Evolutionary conservation across 2,797 vertebrate genomes (phyloP), one percentile per base, ranked within the genome.

Genomic region (Lepidocolaptes lacrymiger): DNA sequence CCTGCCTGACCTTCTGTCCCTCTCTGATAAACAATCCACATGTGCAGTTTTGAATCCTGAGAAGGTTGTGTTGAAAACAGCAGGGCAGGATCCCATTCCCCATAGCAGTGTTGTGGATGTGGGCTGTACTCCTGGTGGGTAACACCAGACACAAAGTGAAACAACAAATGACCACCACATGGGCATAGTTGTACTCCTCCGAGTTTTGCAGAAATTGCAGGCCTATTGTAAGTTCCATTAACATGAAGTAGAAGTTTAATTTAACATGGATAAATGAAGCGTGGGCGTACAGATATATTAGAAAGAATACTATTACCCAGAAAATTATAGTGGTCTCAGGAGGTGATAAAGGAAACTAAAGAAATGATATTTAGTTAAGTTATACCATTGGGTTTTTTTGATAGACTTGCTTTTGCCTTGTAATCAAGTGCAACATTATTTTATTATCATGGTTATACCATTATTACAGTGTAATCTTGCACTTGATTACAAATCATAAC

Each of bases 401-500:
- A 89, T 73, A 88, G 82, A 59, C 76, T 91, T 88, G 73, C 23
- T 91, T 93, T 95, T 95, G 88, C 93, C 91, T 96, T 94, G 91
- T 90, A 93, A 95, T 94, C 88, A 78, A 83, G 55, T 84, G 85
- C 76, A 84, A 66, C 2, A 9, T 85, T 88, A 91, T 78, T 95
- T 95, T 95, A 84, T 91, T 92, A 83, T 49, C 62, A 51, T 37
- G 16, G 69, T 89, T 94, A 66, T 75, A 74, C 76, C 72, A 72
- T 72, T 88, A 91, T 84, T 90, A 83, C 61, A 84, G 34, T 48
- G 82, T 62, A 95, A 85, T 87, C 79, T 90, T 78, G 46, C 36
- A 46, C 54, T 94, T 91, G 94, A 94, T 95, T 93, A 94, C 91
- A 91, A 95, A 91, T 88, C 85, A 94, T 93, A 95, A 28, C 76